phyloP scores from a whole-genome alignment of 2,797 vertebrate species.

The Pseudocheirus occidentalis region DNA sequence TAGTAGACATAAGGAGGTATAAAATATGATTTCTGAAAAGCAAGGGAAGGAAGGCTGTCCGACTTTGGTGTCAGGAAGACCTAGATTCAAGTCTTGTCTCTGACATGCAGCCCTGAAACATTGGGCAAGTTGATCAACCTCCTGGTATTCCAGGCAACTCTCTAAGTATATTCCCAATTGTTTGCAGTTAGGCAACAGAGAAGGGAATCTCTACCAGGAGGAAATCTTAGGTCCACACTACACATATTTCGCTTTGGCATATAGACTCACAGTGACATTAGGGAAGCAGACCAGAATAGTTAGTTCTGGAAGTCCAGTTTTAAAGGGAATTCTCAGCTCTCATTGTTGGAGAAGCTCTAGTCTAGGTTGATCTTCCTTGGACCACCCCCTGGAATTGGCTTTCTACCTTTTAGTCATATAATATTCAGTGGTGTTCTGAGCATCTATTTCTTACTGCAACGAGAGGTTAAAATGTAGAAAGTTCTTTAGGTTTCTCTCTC shows the following conservation, averaged over 20 bases:
- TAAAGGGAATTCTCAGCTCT: neutral
- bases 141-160: neutral
- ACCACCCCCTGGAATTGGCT: neutral
- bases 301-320: constrained; percentile 8
- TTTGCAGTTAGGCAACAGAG: neutral
- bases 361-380: neutral
- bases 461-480: constrained; percentile 39
- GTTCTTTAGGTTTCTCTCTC: constrained; percentile 23
- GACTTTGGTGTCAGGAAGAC: neutral
- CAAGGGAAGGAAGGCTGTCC: neutral
- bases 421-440: constrained; percentile 55
- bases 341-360: neutral
- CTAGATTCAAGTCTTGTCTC: neutral
- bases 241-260: neutral
- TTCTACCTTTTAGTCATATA: constrained; percentile 51
- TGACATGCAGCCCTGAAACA: neutral
- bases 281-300: constrained; percentile 73
- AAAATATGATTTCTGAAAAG: neutral
- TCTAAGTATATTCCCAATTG: neutral
- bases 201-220: neutral
- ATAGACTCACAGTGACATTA: constrained; percentile 17
- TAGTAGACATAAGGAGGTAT: neutral
- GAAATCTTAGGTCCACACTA: neutral
- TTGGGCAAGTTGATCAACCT: neutral
- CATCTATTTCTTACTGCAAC: constrained; percentile 37